phyloP scores from a whole-genome alignment of 2,888 invertebrate species.

The Dermolepida albohirtum region DNA sequence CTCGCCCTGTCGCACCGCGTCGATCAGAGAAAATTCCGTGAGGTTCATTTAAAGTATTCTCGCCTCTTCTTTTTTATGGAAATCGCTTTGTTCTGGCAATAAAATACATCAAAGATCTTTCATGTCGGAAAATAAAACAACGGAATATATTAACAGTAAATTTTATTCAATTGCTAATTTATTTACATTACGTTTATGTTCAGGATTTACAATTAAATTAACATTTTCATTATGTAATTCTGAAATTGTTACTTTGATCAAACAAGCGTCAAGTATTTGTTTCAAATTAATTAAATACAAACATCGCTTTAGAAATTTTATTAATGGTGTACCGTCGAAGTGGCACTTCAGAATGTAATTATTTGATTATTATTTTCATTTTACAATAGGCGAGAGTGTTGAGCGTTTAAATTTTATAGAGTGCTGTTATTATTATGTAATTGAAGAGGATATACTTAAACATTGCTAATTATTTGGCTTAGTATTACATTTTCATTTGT shows the following conservation, averaged over 20 bases:
- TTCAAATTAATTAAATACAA: slow-evolving; percentile 20
- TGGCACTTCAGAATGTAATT: too few relatives aligned
- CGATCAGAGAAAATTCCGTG: background rate
- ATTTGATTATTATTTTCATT: too few relatives aligned
- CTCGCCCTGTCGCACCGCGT: background rate
- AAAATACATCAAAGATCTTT: slow-evolving; percentile 39
- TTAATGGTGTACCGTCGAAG: too few relatives aligned
- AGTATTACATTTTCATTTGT: too few relatives aligned
- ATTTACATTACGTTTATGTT: slow-evolving; percentile 31
- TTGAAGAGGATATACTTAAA: too few relatives aligned
- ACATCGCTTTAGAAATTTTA: background rate
- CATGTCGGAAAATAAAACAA: slow-evolving; percentile 35
- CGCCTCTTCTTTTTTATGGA: slow-evolving; percentile 26
- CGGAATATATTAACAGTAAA: slow-evolving; percentile 44
- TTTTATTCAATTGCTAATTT: slow-evolving; percentile 43
- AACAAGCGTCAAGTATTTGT: slow-evolving; percentile 14
- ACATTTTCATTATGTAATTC: slow-evolving; percentile 26
- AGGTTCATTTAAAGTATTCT: background rate
- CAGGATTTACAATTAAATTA: slow-evolving; percentile 35
- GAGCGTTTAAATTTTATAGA: too few relatives aligned
- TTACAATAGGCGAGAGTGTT: too few relatives aligned
- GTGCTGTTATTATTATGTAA: too few relatives aligned
- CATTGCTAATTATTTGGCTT: too few relatives aligned
- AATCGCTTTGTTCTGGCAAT: slow-evolving; percentile 23
- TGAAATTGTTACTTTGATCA: slow-evolving; percentile 29